phyloP scores from a whole-genome alignment of 2,797 vertebrate species.

The Toxotes lorentzi region DNA sequence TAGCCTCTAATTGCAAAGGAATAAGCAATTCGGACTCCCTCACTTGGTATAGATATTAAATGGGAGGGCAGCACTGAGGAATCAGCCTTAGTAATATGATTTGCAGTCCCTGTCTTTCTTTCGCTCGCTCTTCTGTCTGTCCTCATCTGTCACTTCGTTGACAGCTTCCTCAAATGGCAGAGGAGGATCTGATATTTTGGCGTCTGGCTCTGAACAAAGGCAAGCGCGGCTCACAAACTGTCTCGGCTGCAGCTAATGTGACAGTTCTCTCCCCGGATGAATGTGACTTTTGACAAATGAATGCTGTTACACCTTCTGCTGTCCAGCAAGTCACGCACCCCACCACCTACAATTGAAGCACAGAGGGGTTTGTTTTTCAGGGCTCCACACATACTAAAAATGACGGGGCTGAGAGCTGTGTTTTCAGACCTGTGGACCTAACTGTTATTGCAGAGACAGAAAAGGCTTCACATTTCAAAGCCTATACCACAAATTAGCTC shows the following conservation, averaged over 20 bases:
- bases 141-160: constrained; percentile 67
- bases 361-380: constrained; percentile 52
- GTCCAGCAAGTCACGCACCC: constrained; percentile 48
- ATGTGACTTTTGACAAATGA: constrained; percentile 83
- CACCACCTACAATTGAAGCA: constrained; percentile 49
- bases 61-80: constrained; percentile 39
- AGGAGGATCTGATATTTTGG: constrained; percentile 68
- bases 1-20: constrained; percentile 80
- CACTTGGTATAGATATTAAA: constrained; percentile 69
- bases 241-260: constrained; percentile 77
- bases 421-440: neutral
- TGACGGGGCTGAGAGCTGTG: constrained; percentile 6
- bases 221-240: constrained; percentile 62
- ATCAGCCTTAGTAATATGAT: constrained; percentile 67
- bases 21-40: constrained; percentile 74
- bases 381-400: constrained; percentile 25
- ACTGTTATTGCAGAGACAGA: neutral
- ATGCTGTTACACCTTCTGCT: constrained; percentile 71
- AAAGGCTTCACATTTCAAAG: constrained; percentile 14
- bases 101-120: constrained; percentile 56
- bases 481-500: neutral
- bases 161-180: constrained; percentile 74
- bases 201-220: constrained; percentile 61
- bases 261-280: constrained; percentile 70
- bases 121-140: constrained; percentile 43